A percentile compares a stretch with the other conserved stretches of the same genome.
These are phyloP conservation scores for Lamproptera curius DNA, from an alignment of 2,888 invertebrate species.

Conservation along the genomic window DNA sequence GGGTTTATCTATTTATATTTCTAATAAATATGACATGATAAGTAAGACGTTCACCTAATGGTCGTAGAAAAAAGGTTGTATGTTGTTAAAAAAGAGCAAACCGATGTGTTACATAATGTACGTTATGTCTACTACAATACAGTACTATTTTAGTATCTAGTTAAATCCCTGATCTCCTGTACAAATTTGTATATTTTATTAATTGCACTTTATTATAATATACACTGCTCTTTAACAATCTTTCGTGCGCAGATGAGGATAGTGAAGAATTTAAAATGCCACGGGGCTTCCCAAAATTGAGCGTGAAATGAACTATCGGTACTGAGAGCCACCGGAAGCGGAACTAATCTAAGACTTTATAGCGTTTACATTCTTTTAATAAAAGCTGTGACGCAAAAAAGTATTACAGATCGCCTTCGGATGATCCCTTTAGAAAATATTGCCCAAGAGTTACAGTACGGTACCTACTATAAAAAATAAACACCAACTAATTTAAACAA, in stretches of 20 bases:
- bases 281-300: neutral
- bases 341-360: conserved; percentile 2
- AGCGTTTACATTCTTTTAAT: neutral
- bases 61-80: too few relatives aligned
- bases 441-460: too few relatives aligned
- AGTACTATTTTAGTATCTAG: neutral
- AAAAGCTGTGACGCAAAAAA: neutral
- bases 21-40: too few relatives aligned
- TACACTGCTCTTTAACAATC: neutral
- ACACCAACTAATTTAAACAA: too few relatives aligned
- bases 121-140: neutral
- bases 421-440: too few relatives aligned
- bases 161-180: neutral
- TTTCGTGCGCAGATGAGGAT: neutral
- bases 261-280: neutral
- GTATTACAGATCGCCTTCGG: neutral
- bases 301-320: conserved; percentile 8
- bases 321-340: neutral
- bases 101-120: neutral
- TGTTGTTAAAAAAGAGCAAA: too few relatives aligned
- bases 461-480: too few relatives aligned
- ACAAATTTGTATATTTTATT: neutral
- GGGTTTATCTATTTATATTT: too few relatives aligned
- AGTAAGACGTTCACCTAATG: too few relatives aligned
- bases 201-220: neutral